Evolutionary conservation across 2,888 invertebrate species (phyloP).

Genomic region (Drosophila lacicola): DNA sequence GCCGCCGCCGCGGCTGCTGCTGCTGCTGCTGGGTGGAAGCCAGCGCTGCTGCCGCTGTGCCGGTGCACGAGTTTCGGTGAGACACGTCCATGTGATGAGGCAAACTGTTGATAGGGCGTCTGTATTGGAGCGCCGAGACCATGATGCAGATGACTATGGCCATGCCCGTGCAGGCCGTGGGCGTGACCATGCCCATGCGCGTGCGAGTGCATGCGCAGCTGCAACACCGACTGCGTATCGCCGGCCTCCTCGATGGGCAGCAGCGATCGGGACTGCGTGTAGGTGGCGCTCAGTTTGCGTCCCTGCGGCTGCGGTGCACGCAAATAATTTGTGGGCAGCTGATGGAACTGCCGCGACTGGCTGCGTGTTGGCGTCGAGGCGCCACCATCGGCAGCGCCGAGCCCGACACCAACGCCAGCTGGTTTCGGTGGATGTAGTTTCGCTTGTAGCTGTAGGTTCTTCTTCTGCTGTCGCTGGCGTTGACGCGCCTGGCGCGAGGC

Average conservation of each 20-base stretch:
- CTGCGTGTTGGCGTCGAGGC: slow-evolving; percentile 82
- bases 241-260: slow-evolving; percentile 84
- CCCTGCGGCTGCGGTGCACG: slow-evolving; percentile 84
- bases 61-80: slow-evolving; percentile 83
- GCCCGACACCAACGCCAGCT: slow-evolving; percentile 63
- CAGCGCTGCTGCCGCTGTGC: slow-evolving; percentile 83
- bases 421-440: slow-evolving; percentile 86
- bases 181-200: slow-evolving; percentile 67
- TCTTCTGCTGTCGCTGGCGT: slow-evolving; percentile 86
- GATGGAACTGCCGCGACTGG: slow-evolving; percentile 86
- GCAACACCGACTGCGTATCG: slow-evolving; percentile 80
- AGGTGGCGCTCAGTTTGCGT: slow-evolving; percentile 85
- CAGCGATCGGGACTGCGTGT: slow-evolving; percentile 84
- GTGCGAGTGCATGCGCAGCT: slow-evolving; percentile 79
- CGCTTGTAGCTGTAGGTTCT: slow-evolving; percentile 85
- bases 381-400: slow-evolving; percentile 69
- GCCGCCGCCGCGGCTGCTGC: slow-evolving; percentile 15
- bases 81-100: slow-evolving; percentile 76
- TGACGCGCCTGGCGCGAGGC: slow-evolving; percentile 93
- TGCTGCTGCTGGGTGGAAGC: slow-evolving; percentile 71
- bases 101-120: slow-evolving; percentile 72
- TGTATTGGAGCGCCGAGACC: slow-evolving; percentile 44
- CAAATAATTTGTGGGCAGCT: slow-evolving; percentile 86
- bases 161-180: slow-evolving; percentile 51
- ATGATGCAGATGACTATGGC: slow-evolving; percentile 57